phyloP scores from a whole-genome alignment of 2,888 invertebrate genomes.

The Byasa hedistus region DNA sequence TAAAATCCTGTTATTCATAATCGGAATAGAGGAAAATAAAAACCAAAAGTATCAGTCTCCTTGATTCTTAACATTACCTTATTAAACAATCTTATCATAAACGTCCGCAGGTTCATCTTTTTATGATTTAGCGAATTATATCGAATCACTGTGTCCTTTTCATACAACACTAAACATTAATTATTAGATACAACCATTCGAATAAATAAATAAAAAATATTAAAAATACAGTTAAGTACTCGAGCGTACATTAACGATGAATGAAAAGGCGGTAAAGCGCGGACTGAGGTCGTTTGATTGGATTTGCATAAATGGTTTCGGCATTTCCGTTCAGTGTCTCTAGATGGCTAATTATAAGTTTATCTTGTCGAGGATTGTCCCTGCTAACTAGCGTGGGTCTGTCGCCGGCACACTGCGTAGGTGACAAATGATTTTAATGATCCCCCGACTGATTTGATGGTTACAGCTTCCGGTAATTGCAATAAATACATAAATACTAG shows the following conservation, averaged over 20 bases:
- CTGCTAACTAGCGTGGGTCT: constrained; percentile 39
- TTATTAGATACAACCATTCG: neutral
- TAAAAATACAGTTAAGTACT: constrained; percentile 40
- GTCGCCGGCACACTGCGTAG: constrained; percentile 9
- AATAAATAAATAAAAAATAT: neutral
- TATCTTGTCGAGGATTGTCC: constrained; percentile 60
- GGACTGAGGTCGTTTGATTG: constrained; percentile 55
- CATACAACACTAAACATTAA: neutral
- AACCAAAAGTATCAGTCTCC: too few species aligned
- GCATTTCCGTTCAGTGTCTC: constrained; percentile 65
- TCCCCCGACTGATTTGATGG: constrained; percentile 13
- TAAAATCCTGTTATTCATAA: too few species aligned
- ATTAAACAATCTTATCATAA: too few species aligned
- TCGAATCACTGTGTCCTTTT: neutral
- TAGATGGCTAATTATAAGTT: constrained; percentile 53
- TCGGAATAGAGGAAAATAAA: too few species aligned
- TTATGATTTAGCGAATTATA: neutral
- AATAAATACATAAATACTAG: neutral
- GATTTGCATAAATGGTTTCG: constrained; percentile 71
- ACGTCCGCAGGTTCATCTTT: too few species aligned
- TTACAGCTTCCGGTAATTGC: constrained; percentile 15
- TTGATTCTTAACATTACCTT: too few species aligned
- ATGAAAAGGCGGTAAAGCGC: constrained; percentile 62
- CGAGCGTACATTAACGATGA: constrained; percentile 65
- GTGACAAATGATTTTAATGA: constrained; percentile 13